Evolutionary conservation across 2,888 invertebrate genomes (phyloP).

Genomic region (Rambutsinella grinnellia): DNA sequence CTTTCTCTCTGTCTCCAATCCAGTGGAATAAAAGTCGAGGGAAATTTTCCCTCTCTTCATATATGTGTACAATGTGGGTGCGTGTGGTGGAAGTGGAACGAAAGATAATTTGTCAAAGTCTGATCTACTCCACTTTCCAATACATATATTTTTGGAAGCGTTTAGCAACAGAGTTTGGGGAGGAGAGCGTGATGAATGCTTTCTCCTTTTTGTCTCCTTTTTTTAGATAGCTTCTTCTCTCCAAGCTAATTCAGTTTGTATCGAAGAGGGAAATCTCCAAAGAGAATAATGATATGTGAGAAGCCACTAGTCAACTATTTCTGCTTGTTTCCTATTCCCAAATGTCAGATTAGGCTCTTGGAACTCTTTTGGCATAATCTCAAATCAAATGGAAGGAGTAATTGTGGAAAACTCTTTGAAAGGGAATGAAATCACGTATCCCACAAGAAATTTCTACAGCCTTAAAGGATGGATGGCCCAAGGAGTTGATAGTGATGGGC

Average conservation of each 20-base stretch:
- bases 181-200: constrained; percentile 56
- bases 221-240: not conserved
- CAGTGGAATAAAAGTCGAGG: not conserved
- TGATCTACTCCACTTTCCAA: constrained; percentile 56
- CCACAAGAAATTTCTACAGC: not conserved
- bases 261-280: not conserved
- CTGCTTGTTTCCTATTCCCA: constrained; percentile 30
- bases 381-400: not conserved
- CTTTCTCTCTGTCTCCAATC: not conserved
- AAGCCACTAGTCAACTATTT: not conserved
- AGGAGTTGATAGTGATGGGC: too few relatives aligned
- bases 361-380: not conserved
- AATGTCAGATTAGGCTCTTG: constrained; percentile 20
- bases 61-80: constrained; percentile 45
- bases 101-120: constrained; percentile 61
- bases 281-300: not conserved
- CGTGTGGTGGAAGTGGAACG: constrained; percentile 39
- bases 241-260: not conserved
- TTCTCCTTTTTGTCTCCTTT: constrained; percentile 27
- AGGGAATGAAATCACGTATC: not conserved
- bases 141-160: constrained; percentile 44
- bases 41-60: not conserved
- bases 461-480: not conserved
- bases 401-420: not conserved
- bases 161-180: constrained; percentile 35